These are phyloP conservation scores for Albula goreensis DNA, from an alignment of 2,113 vertebrate genomes.

Conservation along the genomic window DNA sequence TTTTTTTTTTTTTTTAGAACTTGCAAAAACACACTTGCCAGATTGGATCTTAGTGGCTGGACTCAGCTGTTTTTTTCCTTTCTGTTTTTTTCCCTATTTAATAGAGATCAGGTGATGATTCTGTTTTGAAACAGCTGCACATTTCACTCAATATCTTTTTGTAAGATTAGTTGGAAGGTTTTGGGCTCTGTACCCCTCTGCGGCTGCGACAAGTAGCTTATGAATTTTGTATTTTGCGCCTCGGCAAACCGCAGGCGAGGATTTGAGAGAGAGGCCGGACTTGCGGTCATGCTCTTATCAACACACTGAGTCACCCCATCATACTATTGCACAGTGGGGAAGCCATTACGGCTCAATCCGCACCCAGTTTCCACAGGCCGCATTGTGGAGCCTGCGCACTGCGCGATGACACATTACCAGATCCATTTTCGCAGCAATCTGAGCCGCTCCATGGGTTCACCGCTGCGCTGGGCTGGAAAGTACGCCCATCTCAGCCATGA, in stretches of 20 bases:
- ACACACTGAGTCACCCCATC: slow-evolving; percentile 46
- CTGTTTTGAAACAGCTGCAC: background rate
- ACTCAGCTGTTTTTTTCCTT: slow-evolving; percentile 41
- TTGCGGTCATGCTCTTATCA: slow-evolving; percentile 33
- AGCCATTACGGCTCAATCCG: background rate
- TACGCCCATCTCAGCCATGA: background rate
- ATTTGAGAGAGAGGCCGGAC: slow-evolving; percentile 17
- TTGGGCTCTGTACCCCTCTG: background rate
- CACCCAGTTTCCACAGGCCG: background rate
- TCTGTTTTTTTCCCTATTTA: slow-evolving; percentile 24
- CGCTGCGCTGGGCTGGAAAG: background rate
- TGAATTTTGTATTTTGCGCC: background rate
- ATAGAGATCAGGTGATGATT: background rate
- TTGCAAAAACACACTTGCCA: slow-evolving; percentile 42
- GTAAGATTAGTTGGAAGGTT: no score
- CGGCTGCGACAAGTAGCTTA: slow-evolving; percentile 7
- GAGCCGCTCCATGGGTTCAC: background rate
- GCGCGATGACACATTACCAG: background rate
- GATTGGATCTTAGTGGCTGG: slow-evolving; percentile 56
- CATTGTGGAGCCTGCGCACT: background rate
- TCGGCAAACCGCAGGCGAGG: background rate
- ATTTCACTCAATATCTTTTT: no score
- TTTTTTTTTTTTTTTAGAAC: slow-evolving; percentile 39
- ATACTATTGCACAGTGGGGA: slow-evolving; percentile 32
- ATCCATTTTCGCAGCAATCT: background rate